Percentiles rank a stretch among this genome's conserved stretches.
Conservation (phyloP, 2,113 vertebrate genomes). For the Maccullochella peelii region DNA sequence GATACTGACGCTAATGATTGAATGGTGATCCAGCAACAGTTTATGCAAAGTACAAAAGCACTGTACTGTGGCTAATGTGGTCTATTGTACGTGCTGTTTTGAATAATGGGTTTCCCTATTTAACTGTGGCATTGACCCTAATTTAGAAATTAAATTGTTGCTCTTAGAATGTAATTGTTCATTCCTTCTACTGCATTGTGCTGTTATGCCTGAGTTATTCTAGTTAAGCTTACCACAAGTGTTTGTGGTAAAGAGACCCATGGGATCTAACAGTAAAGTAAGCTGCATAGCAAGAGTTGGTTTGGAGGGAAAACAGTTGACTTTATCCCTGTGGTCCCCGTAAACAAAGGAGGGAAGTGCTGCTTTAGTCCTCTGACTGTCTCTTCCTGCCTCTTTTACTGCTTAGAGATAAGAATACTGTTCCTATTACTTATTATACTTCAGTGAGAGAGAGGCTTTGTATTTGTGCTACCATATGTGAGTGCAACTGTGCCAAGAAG, state of each 20-base stretch:
- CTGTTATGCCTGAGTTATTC: conserved; percentile 10
- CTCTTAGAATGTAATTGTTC: conserved; percentile 10
- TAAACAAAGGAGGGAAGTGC: conserved; percentile 80
- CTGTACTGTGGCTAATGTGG: background rate
- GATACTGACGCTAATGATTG: background rate
- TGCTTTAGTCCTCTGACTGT: conserved; percentile 40
- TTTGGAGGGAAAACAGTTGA: conserved; percentile 34
- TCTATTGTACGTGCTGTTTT: conserved; percentile 20
- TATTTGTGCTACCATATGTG: background rate
- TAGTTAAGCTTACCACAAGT: conserved; percentile 25
- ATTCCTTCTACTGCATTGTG: conserved; percentile 26
- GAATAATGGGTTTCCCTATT: conserved; percentile 12
- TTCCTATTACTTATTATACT: conserved; percentile 27
- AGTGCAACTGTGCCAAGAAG: background rate
- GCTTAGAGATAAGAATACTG: conserved; percentile 44
- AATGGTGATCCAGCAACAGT: background rate
- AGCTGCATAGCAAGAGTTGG: conserved; percentile 3
- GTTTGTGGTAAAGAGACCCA: background rate
- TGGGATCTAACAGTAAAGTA: conserved; percentile 29
- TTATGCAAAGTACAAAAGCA: background rate
- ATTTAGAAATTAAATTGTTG: conserved; percentile 37
- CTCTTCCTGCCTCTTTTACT: conserved; percentile 65
- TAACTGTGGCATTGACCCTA: conserved; percentile 23
- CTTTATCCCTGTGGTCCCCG: conserved; percentile 29
- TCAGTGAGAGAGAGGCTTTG: conserved; percentile 9